A percentile compares a stretch with the other conserved stretches of the same genome.
Evolutionary conservation across 2,888 invertebrate genomes (phyloP).

Genomic region (Calliphora vomitoria): DNA sequence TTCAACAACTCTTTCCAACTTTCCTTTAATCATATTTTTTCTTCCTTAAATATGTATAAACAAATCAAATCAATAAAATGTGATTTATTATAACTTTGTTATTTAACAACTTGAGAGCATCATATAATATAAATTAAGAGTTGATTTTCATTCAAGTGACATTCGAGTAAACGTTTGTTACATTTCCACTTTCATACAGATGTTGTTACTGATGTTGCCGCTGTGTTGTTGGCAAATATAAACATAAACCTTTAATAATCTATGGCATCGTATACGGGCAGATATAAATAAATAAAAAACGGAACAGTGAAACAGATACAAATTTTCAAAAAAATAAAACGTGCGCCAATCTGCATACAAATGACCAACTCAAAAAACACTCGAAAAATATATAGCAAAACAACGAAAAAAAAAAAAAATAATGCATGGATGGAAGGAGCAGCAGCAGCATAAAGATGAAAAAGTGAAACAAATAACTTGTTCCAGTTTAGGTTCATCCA

Average conservation of each 20-base stretch:
- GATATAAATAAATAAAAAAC: conserved; percentile 34
- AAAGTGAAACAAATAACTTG: conserved; percentile 61
- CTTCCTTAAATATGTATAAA: not conserved
- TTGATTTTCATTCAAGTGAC: conserved; percentile 53
- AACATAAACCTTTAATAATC: conserved; percentile 22
- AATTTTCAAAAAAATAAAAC: conserved; percentile 41
- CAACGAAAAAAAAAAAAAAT: not conserved
- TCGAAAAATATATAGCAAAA: conserved; percentile 21
- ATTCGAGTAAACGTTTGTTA: not conserved
- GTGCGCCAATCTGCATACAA: conserved; percentile 67
- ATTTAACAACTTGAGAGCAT: conserved; percentile 34
- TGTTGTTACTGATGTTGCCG: conserved; percentile 12
- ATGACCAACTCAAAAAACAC: conserved; percentile 53
- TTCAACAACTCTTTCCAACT: too few relatives aligned
- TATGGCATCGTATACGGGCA: not conserved
- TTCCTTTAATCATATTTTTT: too few relatives aligned
- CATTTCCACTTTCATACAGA: conserved; percentile 10
- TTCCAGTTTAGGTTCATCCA: conserved; percentile 71
- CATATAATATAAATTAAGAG: conserved; percentile 36
- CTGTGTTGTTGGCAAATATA: conserved; percentile 14
- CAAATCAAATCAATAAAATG: conserved; percentile 27
- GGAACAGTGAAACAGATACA: conserved; percentile 12
- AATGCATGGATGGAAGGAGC: not conserved
- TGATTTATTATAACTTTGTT: conserved; percentile 33
- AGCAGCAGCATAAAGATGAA: conserved; percentile 24